Base-by-base conservation (phyloP, 2,113 vertebrate genomes). In the Aphyosemion australe region DNA sequence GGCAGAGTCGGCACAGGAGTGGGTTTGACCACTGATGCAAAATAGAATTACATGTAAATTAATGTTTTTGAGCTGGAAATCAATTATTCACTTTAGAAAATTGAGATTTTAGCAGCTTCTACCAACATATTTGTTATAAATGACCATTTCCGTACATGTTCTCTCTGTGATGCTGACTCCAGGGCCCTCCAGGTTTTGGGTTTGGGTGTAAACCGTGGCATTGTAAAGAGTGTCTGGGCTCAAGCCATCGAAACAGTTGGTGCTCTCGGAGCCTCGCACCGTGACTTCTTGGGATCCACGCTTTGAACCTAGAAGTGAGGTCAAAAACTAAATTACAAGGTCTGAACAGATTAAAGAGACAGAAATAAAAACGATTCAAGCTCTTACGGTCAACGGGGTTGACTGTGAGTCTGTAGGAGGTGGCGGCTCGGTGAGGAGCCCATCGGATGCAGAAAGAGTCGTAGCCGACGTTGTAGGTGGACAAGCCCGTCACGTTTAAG, bases 361-460 rank as follows among this genome's bases (percentile, higher is more conserved):
- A 8, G 1, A 54, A 21, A 43, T 48, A 14, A 12, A 9, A 53
- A 5, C 9, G 8, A 49, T 8, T 26, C 2, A 18, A 1, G 1
- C 6, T 90, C 87, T 80, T 89, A 96, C 97, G 84, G 84, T 96
- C 94, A 69, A 94, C 80, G 41, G 97, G 97, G 65, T 94, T 94
- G 52, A 98, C 76, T 82, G 95, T 97, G 32, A 99, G 90, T 69
- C 97, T 94, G 91, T 99, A 99, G 7, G 97, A 99, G 14, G 96
- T 95, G 26, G 96, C 97, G 55, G 95, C 92, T 58, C 96, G 91
- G 75, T 99, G 97, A 73, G 95, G 91, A 1, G 94, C 91, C 97
- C 97, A 99, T 60, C 87, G 88, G 53, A 97, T 83, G 87, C 97
- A 99, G 88, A 95, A 95, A 1, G 90, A 91, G 72, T 99, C 94